Base-by-base conservation (phyloP, 2,113 vertebrate species). In the Menidia beryllina region DNA sequence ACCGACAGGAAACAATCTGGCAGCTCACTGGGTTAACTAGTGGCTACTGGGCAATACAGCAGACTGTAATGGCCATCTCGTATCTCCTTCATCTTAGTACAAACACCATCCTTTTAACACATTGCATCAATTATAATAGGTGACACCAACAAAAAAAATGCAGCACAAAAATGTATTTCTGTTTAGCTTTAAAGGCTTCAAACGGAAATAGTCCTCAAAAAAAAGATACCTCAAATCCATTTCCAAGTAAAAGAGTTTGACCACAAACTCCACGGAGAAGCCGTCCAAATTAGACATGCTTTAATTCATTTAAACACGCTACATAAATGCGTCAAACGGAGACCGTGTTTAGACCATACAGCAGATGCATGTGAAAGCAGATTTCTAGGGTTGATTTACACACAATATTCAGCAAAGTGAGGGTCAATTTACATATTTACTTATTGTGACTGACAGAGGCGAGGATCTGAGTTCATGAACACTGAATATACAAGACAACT, bases 1-100 rank as follows among this genome's bases (percentile, higher is more conserved):
- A 70, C 39, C n/a, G 21, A 75, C 84, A 87, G 87, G 66, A 89
- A 89, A 89, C 79, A 66, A 84, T 90, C 85, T 88, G 77, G 85
- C 75, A 54, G 78, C 59, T 82, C 81, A 76, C 54, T 74, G 74
- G 71, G 59, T 57, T 77, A 63, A 83, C 81, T 71, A 72, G 20
- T 41, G 49, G 63, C 82, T 80, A 87, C 59, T 68, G 72, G 67
- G 61, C 82, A 83, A 72, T 74, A 77, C 56, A 69, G 20, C 36
- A 5, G 24, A 64, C 48, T 49, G 30, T 81, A 79, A 86, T 69
- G 69, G 69, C 66, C 70, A 69, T 83, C 27, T 60, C 51, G 72
- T 23, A 58, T 38, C 38, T 17, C 69, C 59, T 72, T 81, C 76
- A 62, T 61, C 69, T n/a, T 21, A 56, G 45, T 13, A 19, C 69